These are phyloP conservation scores for Drusus annulatus DNA, from an alignment of 1,140 invertebrate species.

Conservation along the genomic window DNA sequence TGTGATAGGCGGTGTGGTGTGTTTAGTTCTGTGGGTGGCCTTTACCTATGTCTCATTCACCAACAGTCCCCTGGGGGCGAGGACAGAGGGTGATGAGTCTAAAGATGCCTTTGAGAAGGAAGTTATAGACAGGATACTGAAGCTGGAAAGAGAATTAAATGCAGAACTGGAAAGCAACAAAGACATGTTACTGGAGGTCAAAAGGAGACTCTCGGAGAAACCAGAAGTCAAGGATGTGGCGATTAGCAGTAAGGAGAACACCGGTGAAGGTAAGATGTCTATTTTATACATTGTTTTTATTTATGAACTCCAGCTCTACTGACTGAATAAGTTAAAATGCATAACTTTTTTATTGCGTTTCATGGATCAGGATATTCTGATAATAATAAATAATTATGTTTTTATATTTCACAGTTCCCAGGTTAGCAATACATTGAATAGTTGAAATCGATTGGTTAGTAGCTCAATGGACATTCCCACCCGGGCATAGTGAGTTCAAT, in stretches of 20 bases:
- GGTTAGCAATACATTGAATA: too few species aligned
- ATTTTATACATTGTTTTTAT: neutral
- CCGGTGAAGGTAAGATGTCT: constrained; percentile 41
- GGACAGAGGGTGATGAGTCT: constrained; percentile 3
- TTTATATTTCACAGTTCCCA: too few species aligned
- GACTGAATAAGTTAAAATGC: too few species aligned
- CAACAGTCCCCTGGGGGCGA: constrained; percentile 39
- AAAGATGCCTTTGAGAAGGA: constrained; percentile 37
- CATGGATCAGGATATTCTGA: too few species aligned
- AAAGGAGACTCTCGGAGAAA: constrained; percentile 59
- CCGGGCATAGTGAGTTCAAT: too few species aligned
- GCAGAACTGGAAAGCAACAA: constrained; percentile 63
- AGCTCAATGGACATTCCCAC: too few species aligned
- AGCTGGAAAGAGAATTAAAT: constrained; percentile 62
- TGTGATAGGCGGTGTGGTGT: constrained; percentile 44
- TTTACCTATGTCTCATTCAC: constrained; percentile 53
- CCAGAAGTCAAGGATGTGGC: neutral
- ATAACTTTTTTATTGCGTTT: too few species aligned
- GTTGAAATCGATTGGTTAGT: too few species aligned
- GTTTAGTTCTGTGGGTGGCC: constrained; percentile 45
- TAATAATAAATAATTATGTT: too few species aligned
- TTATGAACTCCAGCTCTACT: too few species aligned
- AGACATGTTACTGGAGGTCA: constrained; percentile 63
- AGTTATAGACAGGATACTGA: constrained; percentile 62
- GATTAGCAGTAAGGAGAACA: constrained; percentile 42